Evolutionary conservation across 2,797 vertebrate species (phyloP).

Genomic region (Gephyroberyx darwinii): DNA sequence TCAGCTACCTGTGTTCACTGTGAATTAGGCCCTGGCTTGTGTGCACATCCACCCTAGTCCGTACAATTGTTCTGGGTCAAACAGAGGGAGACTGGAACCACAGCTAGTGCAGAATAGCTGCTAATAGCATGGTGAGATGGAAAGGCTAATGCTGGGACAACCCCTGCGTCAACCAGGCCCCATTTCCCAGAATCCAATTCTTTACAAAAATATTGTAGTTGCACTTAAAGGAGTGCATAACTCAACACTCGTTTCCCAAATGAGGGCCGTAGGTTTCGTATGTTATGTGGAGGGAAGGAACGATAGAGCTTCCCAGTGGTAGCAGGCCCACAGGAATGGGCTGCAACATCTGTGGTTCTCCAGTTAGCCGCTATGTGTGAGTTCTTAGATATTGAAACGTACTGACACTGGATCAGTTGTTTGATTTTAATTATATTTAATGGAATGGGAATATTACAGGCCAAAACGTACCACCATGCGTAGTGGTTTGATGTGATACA

Average conservation of each 20-base stretch:
- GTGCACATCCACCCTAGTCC: background rate
- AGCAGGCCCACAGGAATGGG: too few species aligned
- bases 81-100: background rate
- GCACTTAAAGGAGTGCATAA: background rate
- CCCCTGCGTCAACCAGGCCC: conserved; percentile 20
- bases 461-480: background rate
- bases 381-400: too few species aligned
- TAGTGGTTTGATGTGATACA: too few species aligned
- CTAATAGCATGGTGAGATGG: background rate
- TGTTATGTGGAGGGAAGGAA: too few species aligned
- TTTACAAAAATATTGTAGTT: background rate
- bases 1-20: background rate
- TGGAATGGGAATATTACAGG: background rate
- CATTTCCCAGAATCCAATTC: conserved; percentile 28
- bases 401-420: conserved; percentile 19
- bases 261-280: background rate
- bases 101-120: conserved; percentile 1
- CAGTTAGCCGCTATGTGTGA: too few species aligned
- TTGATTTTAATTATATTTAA: background rate
- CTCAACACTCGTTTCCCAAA: background rate
- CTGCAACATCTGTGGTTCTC: too few species aligned
- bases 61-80: background rate
- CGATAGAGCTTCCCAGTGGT: too few species aligned
- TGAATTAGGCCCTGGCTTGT: background rate
- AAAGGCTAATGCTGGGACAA: background rate